Base-by-base conservation (phyloP, 2,888 invertebrate species). In the Mechanitis messenoides region DNA sequence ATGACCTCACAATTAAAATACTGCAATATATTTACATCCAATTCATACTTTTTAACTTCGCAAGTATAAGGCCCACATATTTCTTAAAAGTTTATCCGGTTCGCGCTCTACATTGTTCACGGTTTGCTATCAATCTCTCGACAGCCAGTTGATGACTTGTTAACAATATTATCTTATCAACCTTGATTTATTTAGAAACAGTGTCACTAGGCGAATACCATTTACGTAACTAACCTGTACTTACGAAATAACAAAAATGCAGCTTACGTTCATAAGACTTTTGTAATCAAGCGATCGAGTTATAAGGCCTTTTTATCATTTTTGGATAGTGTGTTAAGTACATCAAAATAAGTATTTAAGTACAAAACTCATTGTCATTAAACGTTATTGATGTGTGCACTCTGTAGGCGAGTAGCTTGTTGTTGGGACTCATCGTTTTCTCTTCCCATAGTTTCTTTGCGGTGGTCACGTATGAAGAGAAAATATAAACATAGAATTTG, bases 381-480 rank as follows among this genome's bases (percentile, higher is more conserved):
- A 53, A 38, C 45, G 55, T 38, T 50, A 56, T 60, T 50, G 57
- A 60, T 63, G 46, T 56, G 28, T 45, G 53, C 42, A 11, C 42
- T 38, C 45, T 53, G 31, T 58, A 55, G 47, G 53, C 64, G 56
- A 53, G 55, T 53, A 56, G 58, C 53, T 59, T 38, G 53, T 53
- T 59, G 58, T 56, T 47, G 53, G 56, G 56, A 38, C 55, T 56
- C 33, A 55, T 31, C 71, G 78, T 76, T 84, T 84, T 85, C 83
- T 80, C 77, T 84, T 82, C 79, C 78, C 83, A 83, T 81, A 75
- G 72, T 78, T 79, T 78, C 75, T 75, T 78, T 69, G 70, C 68
- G 69, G 69, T 72, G 71, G 71, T 68, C 69, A 68, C 67, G 66
- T 70, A 71, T 66, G 59, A 69, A 67, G 70, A 67, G 71, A 71